These are phyloP conservation scores for Dioctria rufipes DNA, from an alignment of 2,888 invertebrate genomes.

Conservation along the genomic window DNA sequence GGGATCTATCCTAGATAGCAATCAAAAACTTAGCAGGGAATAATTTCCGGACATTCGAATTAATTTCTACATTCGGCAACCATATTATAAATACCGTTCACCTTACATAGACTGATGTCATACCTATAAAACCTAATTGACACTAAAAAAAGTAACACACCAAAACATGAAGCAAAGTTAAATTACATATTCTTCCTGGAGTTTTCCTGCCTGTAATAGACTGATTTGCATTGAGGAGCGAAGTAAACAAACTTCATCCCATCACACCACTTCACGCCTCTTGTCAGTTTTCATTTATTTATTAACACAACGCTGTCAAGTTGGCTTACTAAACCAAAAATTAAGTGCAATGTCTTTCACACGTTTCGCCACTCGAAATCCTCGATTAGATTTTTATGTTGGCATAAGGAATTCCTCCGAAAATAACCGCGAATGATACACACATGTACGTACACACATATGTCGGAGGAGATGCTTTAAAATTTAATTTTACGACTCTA, in stretches of 20 bases:
- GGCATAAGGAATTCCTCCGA: slow-evolving; percentile 10
- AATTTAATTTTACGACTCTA: slow-evolving; percentile 44
- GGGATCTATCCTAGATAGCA: no score
- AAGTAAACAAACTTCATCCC: slow-evolving; percentile 26
- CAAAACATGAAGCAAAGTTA: neutral
- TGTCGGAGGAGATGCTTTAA: slow-evolving; percentile 11
- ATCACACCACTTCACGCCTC: slow-evolving; percentile 1
- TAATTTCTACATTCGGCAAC: neutral
- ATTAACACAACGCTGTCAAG: slow-evolving; percentile 26
- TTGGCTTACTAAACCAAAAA: neutral
- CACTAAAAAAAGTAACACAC: neutral
- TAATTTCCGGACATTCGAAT: neutral
- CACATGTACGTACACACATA: no score
- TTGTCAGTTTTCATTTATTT: slow-evolving; percentile 35
- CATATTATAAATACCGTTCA: neutral
- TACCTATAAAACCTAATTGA: neutral
- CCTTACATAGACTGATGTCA: neutral
- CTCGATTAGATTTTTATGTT: slow-evolving; percentile 19
- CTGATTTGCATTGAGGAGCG: slow-evolving; percentile 12
- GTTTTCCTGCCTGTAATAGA: neutral
- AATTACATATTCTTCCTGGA: neutral
- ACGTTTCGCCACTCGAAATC: slow-evolving; percentile 9
- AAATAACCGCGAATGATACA: slow-evolving; percentile 8
- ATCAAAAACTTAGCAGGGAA: neutral
- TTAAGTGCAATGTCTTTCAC: slow-evolving; percentile 6